Conservation (phyloP, 1,140 invertebrate genomes). For the Bombus huntii region DNA sequence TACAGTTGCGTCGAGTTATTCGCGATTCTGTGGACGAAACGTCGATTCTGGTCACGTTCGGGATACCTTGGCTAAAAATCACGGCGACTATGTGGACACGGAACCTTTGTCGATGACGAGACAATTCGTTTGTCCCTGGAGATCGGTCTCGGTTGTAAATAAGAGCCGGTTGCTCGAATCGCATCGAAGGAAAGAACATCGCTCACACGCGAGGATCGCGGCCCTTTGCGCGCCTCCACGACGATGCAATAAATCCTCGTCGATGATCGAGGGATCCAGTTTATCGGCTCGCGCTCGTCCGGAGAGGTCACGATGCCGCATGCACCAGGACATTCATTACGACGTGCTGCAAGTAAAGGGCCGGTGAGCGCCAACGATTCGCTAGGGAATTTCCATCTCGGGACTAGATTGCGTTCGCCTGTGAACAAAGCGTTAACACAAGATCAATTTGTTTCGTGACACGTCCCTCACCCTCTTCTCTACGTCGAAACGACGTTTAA, state of each 20-base stretch:
- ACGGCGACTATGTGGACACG: not conserved
- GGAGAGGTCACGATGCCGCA: constrained; percentile 43
- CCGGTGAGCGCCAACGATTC: constrained; percentile 11
- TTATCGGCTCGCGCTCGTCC: constrained; percentile 47
- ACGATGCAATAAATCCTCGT: constrained; percentile 58
- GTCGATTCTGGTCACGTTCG: not conserved
- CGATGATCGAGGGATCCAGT: constrained; percentile 59
- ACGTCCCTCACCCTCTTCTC: not conserved
- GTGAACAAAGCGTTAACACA: constrained; percentile 34
- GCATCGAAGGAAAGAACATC: constrained; percentile 21
- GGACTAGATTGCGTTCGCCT: constrained; percentile 7
- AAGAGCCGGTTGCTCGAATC: constrained; percentile 11
- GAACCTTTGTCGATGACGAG: not conserved
- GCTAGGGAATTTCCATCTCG: constrained; percentile 33
- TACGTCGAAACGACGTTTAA: not conserved
- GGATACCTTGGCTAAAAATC: not conserved
- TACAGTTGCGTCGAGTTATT: not conserved
- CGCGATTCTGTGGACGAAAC: not conserved
- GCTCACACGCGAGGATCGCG: constrained; percentile 43
- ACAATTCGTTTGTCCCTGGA: constrained; percentile 10
- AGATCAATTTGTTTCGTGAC: constrained; percentile 25
- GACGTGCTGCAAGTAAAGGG: constrained; percentile 34
- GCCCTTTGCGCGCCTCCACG: constrained; percentile 44
- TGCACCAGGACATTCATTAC: constrained; percentile 57
- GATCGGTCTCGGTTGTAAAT: constrained; percentile 7